Evolutionary conservation across 1,140 invertebrate species (phyloP), one percentile per base, ranked within the genome.

Genomic region (Mylabris phalerata): DNA sequence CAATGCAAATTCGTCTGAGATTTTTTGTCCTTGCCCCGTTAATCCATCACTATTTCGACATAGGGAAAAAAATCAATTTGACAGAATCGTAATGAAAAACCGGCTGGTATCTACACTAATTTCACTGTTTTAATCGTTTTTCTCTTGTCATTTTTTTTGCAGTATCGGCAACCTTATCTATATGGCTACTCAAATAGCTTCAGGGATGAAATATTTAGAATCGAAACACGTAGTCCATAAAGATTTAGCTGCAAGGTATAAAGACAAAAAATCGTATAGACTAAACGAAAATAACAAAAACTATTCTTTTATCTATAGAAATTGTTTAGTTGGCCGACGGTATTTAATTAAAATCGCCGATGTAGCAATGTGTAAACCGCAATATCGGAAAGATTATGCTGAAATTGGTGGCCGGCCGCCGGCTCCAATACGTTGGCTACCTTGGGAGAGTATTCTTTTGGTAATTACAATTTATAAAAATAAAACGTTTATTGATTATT

Each of bases 361-460:
- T 77, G 90, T 93, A 72, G 92, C 90, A 6, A 91, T 93, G 82
- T 91, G 88, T 67, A 87, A 89, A 62, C 84, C 82, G 56, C 83
- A 89, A 61, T 94, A 92, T 71, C 82, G 87, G 39, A 78, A 82
- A 9, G 90, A 94, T 69, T 93, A 93, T 72, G 89, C 88, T 67
- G 79, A 89, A 46, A 87, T 90, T 66, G 88, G 89, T 50, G 89
- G 87, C 40, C 86, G 89, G 63, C 84, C 87, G 10, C 85, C 88
- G 32, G 78, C 92, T 55, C 91, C 92, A 1, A 84, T 95, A 48
- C 78, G 91, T 52, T 94, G 91, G 92, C 90, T 93, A 87, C 84
- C 91, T 0, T 91, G 89, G 87, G 89, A 92, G 71, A 85, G 85
- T 59, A 77, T 90, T 46, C 75, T 92, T 25, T 72, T 90, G 80